phyloP scores from a whole-genome alignment of 64 coral and sea anemone genomes.

The Dendrophyllia cribrosa region DNA sequence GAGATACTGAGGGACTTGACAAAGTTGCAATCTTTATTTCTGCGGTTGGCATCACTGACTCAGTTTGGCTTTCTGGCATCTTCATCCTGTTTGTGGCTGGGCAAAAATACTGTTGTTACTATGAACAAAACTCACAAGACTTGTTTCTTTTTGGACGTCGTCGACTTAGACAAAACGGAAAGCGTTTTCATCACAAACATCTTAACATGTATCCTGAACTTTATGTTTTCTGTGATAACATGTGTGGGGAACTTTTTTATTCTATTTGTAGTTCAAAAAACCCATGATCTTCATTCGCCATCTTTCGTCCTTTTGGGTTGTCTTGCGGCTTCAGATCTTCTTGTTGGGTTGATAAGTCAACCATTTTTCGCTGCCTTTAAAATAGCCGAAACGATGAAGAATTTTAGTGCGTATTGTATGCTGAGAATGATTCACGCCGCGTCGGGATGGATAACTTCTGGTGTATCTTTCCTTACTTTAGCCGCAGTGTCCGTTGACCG shows the following conservation, averaged over 20 bases:
- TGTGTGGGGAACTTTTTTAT: background rate
- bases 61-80: too few species aligned
- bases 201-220: background rate
- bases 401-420: slow-evolving; percentile 23
- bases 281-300: slow-evolving; percentile 32
- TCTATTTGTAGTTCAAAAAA: background rate
- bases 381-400: background rate
- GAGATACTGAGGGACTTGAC: too few species aligned
- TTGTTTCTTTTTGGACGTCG: background rate
- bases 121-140: too few species aligned
- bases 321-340: slow-evolving; percentile 22
- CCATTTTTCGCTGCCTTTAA: slow-evolving; percentile 34
- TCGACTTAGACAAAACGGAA: background rate
- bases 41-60: too few species aligned
- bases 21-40: too few species aligned
- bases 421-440: background rate
- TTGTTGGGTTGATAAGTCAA: background rate
- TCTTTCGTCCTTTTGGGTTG: slow-evolving; percentile 54
- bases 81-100: too few species aligned
- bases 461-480: slow-evolving; percentile 47
- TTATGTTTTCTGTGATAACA: background rate
- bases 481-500: slow-evolving; percentile 42
- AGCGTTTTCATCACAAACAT: background rate
- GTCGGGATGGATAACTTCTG: slow-evolving; percentile 3
- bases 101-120: too few species aligned